Percentiles rank a stretch among this genome's conserved stretches.
phyloP scores from a whole-genome alignment of 1,140 invertebrate species.

The Thalassaphorura encarpata region DNA sequence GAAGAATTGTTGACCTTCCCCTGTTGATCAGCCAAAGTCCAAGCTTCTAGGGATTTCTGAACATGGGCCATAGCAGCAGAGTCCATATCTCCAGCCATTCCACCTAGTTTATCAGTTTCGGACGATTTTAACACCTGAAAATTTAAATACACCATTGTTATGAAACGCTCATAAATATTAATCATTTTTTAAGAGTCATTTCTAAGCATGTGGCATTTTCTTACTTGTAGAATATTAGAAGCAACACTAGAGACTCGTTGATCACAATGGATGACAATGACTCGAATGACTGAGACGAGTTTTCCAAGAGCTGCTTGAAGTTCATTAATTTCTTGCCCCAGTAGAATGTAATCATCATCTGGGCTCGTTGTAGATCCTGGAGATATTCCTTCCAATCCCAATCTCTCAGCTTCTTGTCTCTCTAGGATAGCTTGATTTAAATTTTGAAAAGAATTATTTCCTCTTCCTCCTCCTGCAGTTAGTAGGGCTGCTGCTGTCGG shows the following conservation, averaged over 20 bases:
- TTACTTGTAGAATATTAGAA: slow-evolving; percentile 29
- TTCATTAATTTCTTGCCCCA: slow-evolving; percentile 18
- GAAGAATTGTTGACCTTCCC: too few relatives aligned
- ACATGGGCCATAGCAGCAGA: too few relatives aligned
- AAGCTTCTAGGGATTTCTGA: too few relatives aligned
- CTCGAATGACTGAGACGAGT: slow-evolving; percentile 17
- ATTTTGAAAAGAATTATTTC: slow-evolving; percentile 14
- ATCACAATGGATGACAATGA: slow-evolving; percentile 27
- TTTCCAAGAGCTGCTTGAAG: slow-evolving; percentile 16
- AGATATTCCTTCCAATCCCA: slow-evolving; percentile 1
- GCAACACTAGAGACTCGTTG: slow-evolving; percentile 22
- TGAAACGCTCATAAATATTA: too few relatives aligned
- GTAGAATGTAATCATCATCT: slow-evolving; percentile 15
- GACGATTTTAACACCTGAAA: too few relatives aligned
- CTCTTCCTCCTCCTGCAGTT: background rate
- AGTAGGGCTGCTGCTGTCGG: background rate
- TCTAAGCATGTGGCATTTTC: too few relatives aligned
- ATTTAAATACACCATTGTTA: too few relatives aligned
- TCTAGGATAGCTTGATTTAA: slow-evolving; percentile 30
- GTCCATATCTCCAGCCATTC: too few relatives aligned
- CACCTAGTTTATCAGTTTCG: too few relatives aligned
- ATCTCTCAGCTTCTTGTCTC: slow-evolving; percentile 21
- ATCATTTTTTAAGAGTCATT: too few relatives aligned
- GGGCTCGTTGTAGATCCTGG: background rate
- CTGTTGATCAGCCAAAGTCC: too few relatives aligned